Conservation (phyloP, 2,888 invertebrate genomes). For the Drosophila tanythrix region DNA sequence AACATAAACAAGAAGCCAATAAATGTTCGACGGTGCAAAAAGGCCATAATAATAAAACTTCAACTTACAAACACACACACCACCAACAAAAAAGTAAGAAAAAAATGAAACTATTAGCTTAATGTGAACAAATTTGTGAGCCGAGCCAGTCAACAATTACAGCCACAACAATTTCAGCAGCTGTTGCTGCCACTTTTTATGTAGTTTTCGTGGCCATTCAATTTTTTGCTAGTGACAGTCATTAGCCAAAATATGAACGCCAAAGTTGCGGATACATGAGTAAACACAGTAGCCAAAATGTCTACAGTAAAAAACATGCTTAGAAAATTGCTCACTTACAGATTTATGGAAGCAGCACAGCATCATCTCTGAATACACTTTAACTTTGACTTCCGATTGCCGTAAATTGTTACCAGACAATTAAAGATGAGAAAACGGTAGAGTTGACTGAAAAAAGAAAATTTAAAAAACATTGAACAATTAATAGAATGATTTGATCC, state of each 20-base stretch:
- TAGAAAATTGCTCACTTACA: background rate
- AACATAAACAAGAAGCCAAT: slow-evolving; percentile 60
- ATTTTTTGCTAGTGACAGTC: slow-evolving; percentile 64
- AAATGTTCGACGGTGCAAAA: slow-evolving; percentile 72
- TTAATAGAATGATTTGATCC: background rate
- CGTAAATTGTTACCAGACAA: background rate
- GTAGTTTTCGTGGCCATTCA: slow-evolving; percentile 40
- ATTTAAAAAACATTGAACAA: background rate
- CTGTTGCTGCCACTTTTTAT: slow-evolving; percentile 55
- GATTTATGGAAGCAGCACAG: background rate
- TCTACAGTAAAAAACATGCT: slow-evolving; percentile 1
- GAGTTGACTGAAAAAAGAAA: background rate
- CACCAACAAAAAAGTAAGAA: slow-evolving; percentile 19
- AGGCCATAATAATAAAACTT: slow-evolving; percentile 76
- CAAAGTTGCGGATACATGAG: slow-evolving; percentile 26
- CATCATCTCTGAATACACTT: background rate
- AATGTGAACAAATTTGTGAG: slow-evolving; percentile 73
- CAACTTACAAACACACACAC: slow-evolving; percentile 44
- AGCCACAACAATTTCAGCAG: slow-evolving; percentile 33
- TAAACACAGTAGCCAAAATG: slow-evolving; percentile 4
- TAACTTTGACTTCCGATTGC: background rate
- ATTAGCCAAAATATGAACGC: slow-evolving; percentile 76
- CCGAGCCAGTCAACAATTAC: background rate
- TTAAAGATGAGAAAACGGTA: background rate
- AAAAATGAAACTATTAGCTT: slow-evolving; percentile 39